These are phyloP conservation scores for Oscheius sp. DNA, from an alignment of 2,888 invertebrate genomes.

Conservation along the genomic window DNA sequence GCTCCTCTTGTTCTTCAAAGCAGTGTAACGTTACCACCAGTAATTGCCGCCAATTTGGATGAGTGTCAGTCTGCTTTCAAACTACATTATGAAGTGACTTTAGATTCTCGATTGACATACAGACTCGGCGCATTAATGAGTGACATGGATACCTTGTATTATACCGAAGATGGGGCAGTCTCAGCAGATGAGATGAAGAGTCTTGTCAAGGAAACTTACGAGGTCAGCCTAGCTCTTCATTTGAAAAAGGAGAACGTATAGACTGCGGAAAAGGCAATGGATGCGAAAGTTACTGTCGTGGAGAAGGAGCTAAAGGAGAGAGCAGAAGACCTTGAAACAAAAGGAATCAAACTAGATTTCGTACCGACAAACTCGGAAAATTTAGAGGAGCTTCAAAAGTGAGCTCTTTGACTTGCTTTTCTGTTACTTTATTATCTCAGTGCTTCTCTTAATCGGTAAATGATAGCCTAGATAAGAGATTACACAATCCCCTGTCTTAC, in stretches of 20 bases:
- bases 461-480: no score
- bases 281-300: neutral
- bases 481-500: no score
- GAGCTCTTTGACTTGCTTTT: no score
- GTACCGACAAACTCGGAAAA: neutral
- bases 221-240: neutral
- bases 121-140: conserved; percentile 20
- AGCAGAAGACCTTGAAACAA: neutral
- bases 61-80: neutral
- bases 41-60: conserved; percentile 4
- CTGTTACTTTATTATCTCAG: no score
- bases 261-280: conserved; percentile 12
- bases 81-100: neutral
- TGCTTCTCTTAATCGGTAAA: no score
- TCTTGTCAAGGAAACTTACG: conserved; percentile 18
- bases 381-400: neutral
- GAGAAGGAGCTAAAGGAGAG: conserved; percentile 14
- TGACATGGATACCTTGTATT: conserved; percentile 3
- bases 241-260: neutral
- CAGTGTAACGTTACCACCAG: neutral
- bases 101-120: conserved; percentile 1
- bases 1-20: conserved; percentile 21
- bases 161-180: conserved; percentile 11
- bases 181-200: conserved; percentile 4
- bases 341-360: conserved; percentile 3